Percentiles rank a stretch among this genome's conserved stretches.
Conservation (phyloP, 1,140 invertebrate species). For the Zaprionus ornatus region DNA sequence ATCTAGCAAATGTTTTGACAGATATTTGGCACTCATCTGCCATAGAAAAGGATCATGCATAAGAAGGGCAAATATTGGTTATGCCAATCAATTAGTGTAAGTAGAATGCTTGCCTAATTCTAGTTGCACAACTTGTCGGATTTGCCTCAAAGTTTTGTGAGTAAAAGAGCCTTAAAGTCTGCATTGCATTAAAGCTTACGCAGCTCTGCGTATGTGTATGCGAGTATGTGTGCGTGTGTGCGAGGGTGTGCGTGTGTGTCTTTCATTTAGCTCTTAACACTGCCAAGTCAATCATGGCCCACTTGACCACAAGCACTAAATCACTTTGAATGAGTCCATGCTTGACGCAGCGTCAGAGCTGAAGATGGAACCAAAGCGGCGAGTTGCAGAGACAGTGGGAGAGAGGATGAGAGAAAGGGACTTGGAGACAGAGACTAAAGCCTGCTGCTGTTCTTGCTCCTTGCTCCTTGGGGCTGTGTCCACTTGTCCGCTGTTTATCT, state of each 20-base stretch:
- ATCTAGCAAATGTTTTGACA: not conserved
- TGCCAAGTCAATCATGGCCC: constrained; percentile 70
- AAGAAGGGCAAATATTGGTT: not conserved
- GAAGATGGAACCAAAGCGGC: constrained; percentile 7
- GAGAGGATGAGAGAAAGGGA: not conserved
- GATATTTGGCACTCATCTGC: not conserved
- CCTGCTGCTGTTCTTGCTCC: not conserved
- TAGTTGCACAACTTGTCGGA: constrained; percentile 2
- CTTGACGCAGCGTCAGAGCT: constrained; percentile 31
- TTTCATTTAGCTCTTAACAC: constrained; percentile 50
- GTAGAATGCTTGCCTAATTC: not conserved
- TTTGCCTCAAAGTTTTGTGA: constrained; percentile 3
- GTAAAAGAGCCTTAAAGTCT: constrained; percentile 17
- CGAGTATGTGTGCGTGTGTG: constrained; percentile 3
- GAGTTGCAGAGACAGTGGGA: not conserved
- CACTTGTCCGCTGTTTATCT: constrained; percentile 78
- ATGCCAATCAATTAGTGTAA: constrained; percentile 5
- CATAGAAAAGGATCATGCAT: not conserved
- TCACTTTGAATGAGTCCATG: constrained; percentile 66
- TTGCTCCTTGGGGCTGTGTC: constrained; percentile 7
- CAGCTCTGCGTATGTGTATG: constrained; percentile 3
- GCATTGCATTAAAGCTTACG: constrained; percentile 18
- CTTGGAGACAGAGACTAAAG: not conserved
- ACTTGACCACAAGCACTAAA: constrained; percentile 78
- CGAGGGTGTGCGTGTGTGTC: constrained; percentile 28